Conservation (phyloP, 2,888 invertebrate genomes). For the Malacosoma neustria region DNA sequence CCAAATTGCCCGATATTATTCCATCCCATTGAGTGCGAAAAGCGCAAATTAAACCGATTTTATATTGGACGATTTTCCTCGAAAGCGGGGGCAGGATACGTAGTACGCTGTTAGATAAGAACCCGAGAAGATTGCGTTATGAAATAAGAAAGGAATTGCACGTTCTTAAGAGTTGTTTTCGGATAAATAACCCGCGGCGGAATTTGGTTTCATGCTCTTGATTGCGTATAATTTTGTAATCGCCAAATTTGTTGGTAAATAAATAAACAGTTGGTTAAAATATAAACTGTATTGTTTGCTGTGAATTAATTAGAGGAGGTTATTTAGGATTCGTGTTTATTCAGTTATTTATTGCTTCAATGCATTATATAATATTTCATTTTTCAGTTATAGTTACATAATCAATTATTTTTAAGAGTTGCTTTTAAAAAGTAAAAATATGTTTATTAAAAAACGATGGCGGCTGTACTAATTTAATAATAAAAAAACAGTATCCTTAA, state of each 20-base stretch:
- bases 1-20: conserved; percentile 76
- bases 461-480: too few relatives aligned
- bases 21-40: conserved; percentile 76
- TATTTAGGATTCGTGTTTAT: too few relatives aligned
- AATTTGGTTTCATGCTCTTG: conserved; percentile 33
- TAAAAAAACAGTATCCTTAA: too few relatives aligned
- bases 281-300: background rate
- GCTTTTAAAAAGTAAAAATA: too few relatives aligned
- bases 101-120: conserved; percentile 70
- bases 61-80: conserved; percentile 73
- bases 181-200: conserved; percentile 45
- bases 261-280: conserved; percentile 13
- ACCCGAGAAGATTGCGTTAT: conserved; percentile 70
- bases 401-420: too few relatives aligned
- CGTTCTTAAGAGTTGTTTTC: conserved; percentile 62
- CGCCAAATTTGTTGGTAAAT: conserved; percentile 19
- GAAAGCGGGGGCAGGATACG: conserved; percentile 69
- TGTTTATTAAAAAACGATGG: too few relatives aligned
- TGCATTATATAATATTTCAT: too few relatives aligned
- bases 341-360: too few relatives aligned
- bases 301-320: background rate
- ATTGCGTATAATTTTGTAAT: conserved; percentile 39
- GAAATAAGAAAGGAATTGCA: conserved; percentile 71
- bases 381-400: too few relatives aligned
- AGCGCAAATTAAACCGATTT: conserved; percentile 76